These are phyloP conservation scores for Cavia aperea DNA, from an alignment of 2,113 vertebrate genomes.

Conservation along the genomic window DNA sequence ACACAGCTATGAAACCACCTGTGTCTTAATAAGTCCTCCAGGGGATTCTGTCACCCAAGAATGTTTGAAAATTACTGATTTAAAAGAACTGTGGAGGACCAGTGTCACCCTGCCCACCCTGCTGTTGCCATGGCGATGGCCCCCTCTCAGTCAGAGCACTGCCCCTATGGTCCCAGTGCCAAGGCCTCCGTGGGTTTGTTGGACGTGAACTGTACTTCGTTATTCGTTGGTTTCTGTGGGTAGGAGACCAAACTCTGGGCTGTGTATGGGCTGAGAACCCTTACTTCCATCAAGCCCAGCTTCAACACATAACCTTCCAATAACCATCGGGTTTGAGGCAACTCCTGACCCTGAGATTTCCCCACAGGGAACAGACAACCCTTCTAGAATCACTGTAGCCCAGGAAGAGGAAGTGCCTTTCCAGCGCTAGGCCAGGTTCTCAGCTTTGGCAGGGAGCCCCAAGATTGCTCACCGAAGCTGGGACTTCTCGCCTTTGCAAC, in stretches of 20 bases:
- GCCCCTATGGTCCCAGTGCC: background rate
- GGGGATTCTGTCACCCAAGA: background rate
- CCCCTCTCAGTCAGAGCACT: background rate
- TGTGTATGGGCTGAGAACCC: background rate
- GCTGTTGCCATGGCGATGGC: background rate
- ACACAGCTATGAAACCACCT: background rate
- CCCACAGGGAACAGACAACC: background rate
- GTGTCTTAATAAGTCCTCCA: background rate
- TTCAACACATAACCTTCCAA: background rate
- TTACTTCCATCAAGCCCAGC: background rate
- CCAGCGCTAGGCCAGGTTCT: background rate
- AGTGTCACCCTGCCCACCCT: background rate
- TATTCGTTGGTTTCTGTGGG: background rate
- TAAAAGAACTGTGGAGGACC: background rate
- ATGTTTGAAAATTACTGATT: background rate
- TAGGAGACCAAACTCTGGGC: too few species aligned
- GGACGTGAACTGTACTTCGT: background rate
- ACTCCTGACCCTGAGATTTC: background rate
- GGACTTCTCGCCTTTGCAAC: background rate
- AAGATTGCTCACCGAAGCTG: background rate
- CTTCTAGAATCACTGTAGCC: background rate
- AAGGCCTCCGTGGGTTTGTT: slow-evolving; percentile 15
- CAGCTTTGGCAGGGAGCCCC: background rate
- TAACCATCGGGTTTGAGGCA: background rate
- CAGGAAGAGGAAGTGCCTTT: background rate